Base-by-base conservation (phyloP, 2,888 invertebrate genomes). In the Lacanobia oleracea region DNA sequence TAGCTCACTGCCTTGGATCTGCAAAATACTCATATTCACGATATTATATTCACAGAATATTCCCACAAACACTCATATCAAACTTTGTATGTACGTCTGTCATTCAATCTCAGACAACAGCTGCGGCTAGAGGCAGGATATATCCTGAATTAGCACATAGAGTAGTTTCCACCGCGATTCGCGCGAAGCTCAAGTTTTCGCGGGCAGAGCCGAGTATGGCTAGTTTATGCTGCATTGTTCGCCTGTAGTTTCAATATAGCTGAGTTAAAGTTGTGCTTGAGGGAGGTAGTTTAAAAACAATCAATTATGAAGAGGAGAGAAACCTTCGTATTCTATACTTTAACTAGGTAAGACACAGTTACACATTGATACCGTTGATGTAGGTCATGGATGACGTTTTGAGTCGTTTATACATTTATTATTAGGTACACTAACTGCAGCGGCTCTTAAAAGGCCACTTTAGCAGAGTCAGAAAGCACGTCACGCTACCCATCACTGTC, bases 71-170 rank as follows among this genome's bases (percentile, higher is more conserved):
- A 60, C 23, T 63, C 53, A 23, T 60, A 70, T 61, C 56, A 40
- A 75, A 54, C 18, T 75, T 18, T 50, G 48, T 54, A 50, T 43
- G 48, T 71, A 54, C 53, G 50, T 71, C 60, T 64, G 63, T 64
- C 63, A 37, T 59, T 60, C 59, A 63, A 54, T 60, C 63, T 54
- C 18, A 7, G 40, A 40, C 53, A 21, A 54, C 75, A 75, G 63
- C 71, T 75, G 76, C 53, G 45, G 40, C 21, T 9, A 5, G 43
- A 54, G 43, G 48, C 54, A n/a, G 5, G 9, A 59, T 53, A 63
- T 63, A 60, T 70, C 12, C 43, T 54, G 43, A 75, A 75, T 75
- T 75, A 71, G 71, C 75, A 75, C 76, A 64, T 75, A 75, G n/a
- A 75, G 70, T 70, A 75, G 60, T 75, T 75, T 51, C 18, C 50